These are phyloP conservation scores for Mantis religiosa DNA, from an alignment of 2,888 invertebrate species.

Conservation along the genomic window DNA sequence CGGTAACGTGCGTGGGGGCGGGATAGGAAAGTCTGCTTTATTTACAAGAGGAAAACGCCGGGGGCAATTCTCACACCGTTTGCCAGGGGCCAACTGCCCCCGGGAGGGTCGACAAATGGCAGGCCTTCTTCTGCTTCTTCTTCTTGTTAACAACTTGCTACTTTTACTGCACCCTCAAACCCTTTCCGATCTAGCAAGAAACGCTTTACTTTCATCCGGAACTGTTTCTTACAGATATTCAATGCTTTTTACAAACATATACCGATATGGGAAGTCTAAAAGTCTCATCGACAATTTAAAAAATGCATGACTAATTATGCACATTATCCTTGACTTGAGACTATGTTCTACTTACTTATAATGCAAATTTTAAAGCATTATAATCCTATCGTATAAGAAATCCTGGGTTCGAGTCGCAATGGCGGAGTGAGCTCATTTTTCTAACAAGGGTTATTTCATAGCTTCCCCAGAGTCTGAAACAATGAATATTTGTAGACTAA, in stretches of 20 bases:
- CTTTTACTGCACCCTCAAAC: not conserved
- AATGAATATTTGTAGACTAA: no score
- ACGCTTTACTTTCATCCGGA: not conserved
- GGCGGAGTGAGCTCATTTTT: no score
- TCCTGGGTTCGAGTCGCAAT: no score
- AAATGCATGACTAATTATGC: no score
- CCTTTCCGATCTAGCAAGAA: not conserved
- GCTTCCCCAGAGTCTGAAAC: no score
- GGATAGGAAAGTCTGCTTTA: slow-evolving; percentile 8
- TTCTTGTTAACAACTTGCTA: not conserved
- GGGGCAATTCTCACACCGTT: slow-evolving; percentile 24
- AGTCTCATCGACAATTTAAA: no score
- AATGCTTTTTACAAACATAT: not conserved
- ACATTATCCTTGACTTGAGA: no score
- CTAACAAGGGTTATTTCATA: no score
- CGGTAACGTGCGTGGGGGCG: not conserved
- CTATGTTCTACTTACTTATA: no score
- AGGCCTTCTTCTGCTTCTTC: not conserved
- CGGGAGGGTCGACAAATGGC: slow-evolving; percentile 20
- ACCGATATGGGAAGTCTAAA: not conserved
- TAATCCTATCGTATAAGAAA: no score
- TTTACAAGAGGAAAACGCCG: slow-evolving; percentile 21
- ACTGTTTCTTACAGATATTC: not conserved
- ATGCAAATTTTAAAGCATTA: no score
- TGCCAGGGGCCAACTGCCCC: slow-evolving; percentile 15